Base-by-base conservation (phyloP, 2,797 vertebrate genomes). In the Pangasius macronema region DNA sequence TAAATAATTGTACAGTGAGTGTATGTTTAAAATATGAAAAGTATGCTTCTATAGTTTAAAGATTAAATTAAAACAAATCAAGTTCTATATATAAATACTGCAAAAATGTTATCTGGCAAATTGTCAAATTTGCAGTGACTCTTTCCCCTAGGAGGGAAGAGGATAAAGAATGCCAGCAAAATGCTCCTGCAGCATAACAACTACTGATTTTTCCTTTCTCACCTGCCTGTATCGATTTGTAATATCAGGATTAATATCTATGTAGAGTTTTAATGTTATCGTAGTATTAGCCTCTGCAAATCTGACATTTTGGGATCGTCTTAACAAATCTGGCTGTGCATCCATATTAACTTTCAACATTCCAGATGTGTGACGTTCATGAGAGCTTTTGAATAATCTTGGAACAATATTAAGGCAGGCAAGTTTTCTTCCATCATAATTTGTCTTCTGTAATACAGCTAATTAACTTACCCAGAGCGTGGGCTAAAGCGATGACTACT, bases 401-500 rank as follows among this genome's bases (percentile, higher is more conserved):
- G 20, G 5, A 5, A 18, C 53, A 55, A 16, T 65, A 39, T 72
- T 39, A 46, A 73, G 8, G 9, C 20, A n/a, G 24, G 30, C 11
- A 3, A 20, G 30, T 57, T 46, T 59, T 20, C 73, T 36, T 57
- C 7, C 6, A 1, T 55, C 8, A 8, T 20, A 7, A 0, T 39
- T 3, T 7, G 6, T 79, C 30, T 79, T 57, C 20, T 24, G 77
- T 80, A 59, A 27, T n/a, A 13, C 20, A 61, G n/a, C 18, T 79
- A 16, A 7, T 75, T 46, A 81, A 91, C 94, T 84, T 92, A 96
- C 96, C 93, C 55, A 95, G 82, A 20, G 95, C 94, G 90, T 94
- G 95, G 87, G 96, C 96, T 93, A 97, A 89, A 1, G 92, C 94
- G 2, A 96, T 91, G 65, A 97, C 96, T 75, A 96, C 94, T n/a